These are phyloP conservation scores for Pseudochirops cupreus DNA, from an alignment of 2,797 vertebrate species.

Conservation along the genomic window DNA sequence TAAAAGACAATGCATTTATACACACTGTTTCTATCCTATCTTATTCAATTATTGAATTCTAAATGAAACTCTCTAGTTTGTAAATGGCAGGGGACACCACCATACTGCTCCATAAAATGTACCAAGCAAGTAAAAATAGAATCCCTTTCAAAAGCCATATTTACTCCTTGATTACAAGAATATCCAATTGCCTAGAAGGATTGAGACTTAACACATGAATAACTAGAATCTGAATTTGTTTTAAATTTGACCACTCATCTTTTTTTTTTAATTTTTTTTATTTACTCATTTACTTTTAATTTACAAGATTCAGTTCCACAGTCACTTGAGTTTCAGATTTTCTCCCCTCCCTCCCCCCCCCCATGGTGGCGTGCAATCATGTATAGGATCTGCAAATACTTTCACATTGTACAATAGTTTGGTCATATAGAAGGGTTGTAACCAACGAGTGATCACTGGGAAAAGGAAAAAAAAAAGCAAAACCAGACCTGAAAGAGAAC, in stretches of 20 bases:
- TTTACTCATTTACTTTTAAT: too few species aligned
- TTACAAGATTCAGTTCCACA: too few species aligned
- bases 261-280: too few species aligned
- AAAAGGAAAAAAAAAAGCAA: too few species aligned
- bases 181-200: slow-evolving; percentile 34
- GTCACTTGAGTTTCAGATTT: too few species aligned
- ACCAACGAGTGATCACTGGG: too few species aligned
- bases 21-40: slow-evolving; percentile 66
- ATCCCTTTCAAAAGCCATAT: slow-evolving; percentile 51
- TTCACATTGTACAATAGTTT: too few species aligned
- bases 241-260: slow-evolving; percentile 41
- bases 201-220: not conserved
- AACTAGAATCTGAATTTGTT: not conserved
- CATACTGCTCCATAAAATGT: slow-evolving; percentile 61
- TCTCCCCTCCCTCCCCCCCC: too few species aligned
- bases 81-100: slow-evolving; percentile 66
- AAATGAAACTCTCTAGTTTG: slow-evolving; percentile 73
- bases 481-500: too few species aligned
- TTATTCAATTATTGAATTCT: slow-evolving; percentile 72
- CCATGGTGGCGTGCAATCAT: too few species aligned
- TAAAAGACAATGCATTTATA: slow-evolving; percentile 74
- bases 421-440: too few species aligned
- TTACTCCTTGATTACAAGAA: slow-evolving; percentile 56
- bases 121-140: slow-evolving; percentile 68
- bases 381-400: too few species aligned